phyloP scores from a whole-genome alignment of 2,113 vertebrate species.

The Gnathonemus longibarbis region DNA sequence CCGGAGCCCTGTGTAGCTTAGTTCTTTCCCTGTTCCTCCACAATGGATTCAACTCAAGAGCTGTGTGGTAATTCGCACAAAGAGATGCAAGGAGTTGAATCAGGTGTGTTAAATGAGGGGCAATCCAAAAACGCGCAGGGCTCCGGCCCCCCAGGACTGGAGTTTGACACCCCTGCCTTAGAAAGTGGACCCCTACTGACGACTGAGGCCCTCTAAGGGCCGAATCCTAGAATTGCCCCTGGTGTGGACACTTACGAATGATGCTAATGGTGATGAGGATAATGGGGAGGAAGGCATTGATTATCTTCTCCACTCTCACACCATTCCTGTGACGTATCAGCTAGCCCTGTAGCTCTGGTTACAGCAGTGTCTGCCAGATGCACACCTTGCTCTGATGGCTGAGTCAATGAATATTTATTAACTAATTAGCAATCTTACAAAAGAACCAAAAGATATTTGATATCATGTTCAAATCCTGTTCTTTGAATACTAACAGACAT shows the following conservation, averaged over 20 bases:
- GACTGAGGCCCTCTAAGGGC: too few species aligned
- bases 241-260: not conserved
- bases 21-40: too few species aligned
- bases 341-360: not conserved
- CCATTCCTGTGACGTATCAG: not conserved
- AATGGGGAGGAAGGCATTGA: not conserved
- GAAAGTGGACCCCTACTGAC: too few species aligned
- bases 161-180: too few species aligned
- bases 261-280: not conserved
- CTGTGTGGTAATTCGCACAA: too few species aligned
- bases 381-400: not conserved
- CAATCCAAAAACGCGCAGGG: too few species aligned
- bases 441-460: not conserved
- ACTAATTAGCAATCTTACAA: not conserved
- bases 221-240: not conserved
- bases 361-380: not conserved
- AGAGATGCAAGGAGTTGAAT: too few species aligned
- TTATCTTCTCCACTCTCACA: not conserved
- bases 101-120: too few species aligned
- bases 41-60: too few species aligned
- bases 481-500: not conserved
- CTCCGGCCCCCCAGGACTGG: too few species aligned
- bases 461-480: not conserved
- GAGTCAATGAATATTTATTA: not conserved
- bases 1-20: too few species aligned